phyloP scores from a whole-genome alignment of 92 coral and sea anemone species.

The Micromussa lordhowensis region DNA sequence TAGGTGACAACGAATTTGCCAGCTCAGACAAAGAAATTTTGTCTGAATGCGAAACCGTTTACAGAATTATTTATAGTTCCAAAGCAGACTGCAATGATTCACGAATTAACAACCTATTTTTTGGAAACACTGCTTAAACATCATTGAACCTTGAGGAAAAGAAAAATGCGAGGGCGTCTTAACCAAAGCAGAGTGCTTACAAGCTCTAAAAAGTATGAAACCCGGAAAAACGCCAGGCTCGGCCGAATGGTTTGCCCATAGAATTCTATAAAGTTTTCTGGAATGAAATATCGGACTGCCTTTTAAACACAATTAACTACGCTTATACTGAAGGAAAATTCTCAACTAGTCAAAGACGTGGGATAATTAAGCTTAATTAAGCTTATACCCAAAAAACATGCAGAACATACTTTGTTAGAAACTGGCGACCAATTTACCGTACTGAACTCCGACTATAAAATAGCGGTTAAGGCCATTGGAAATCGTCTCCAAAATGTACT shows the following conservation, averaged over 20 bases:
- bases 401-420: no score
- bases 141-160: conserved; percentile 23
- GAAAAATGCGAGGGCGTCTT: conserved; percentile 22
- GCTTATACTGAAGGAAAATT: no score
- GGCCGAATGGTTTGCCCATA: conserved; percentile 31
- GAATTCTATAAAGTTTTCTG: conserved; percentile 37
- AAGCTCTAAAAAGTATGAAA: conserved; percentile 57
- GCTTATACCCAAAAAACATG: no score
- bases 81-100: not conserved
- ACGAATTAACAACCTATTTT: conserved; percentile 16
- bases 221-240: conserved; percentile 56
- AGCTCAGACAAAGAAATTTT: conserved; percentile 43
- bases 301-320: not conserved
- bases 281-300: conserved; percentile 25
- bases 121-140: not conserved
- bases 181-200: conserved; percentile 30
- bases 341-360: no score
- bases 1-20: conserved; percentile 9
- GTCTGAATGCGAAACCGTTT: conserved; percentile 33
- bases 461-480: no score
- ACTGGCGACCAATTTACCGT: no score
- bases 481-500: no score
- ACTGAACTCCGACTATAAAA: no score
- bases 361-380: no score
- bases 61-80: conserved; percentile 38